Evolutionary conservation across 2,888 invertebrate species (phyloP).

Genomic region (Steinernema carpocapsae): DNA sequence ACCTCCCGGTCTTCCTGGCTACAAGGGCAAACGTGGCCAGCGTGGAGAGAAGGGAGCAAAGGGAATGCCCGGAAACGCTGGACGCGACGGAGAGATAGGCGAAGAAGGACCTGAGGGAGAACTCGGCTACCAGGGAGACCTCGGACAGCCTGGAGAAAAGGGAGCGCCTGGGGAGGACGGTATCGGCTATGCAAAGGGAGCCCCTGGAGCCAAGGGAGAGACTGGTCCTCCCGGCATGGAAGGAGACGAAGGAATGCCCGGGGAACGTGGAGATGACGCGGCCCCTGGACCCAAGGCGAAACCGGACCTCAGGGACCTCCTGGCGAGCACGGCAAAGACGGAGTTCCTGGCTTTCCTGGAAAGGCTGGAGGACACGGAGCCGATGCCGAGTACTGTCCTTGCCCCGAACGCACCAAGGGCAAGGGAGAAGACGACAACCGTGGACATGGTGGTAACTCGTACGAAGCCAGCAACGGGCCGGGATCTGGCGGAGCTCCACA

Average conservation of each 20-base stretch:
- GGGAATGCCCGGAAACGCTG: slow-evolving; percentile 54
- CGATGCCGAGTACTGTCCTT: slow-evolving; percentile 52
- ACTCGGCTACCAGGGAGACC: slow-evolving; percentile 57
- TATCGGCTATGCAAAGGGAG: slow-evolving; percentile 58
- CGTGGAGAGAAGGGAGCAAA: slow-evolving; percentile 63
- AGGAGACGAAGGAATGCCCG: slow-evolving; percentile 65
- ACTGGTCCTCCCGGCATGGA: slow-evolving; percentile 55
- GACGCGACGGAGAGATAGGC: slow-evolving; percentile 58
- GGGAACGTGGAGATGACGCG: slow-evolving; percentile 64
- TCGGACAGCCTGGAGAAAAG: slow-evolving; percentile 57
- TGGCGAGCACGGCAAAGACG: slow-evolving; percentile 57
- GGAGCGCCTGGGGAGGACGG: slow-evolving; percentile 61
- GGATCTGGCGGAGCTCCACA: not conserved
- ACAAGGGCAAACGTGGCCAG: slow-evolving; percentile 64
- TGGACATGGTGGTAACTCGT: not conserved
- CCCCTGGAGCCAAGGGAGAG: slow-evolving; percentile 52
- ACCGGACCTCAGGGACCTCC: slow-evolving; percentile 50
- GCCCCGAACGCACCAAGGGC: slow-evolving; percentile 39
- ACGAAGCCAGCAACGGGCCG: not conserved
- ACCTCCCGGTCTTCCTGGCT: slow-evolving; percentile 62
- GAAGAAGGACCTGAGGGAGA: slow-evolving; percentile 66
- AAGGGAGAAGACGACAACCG: not conserved
- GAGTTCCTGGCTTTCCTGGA: slow-evolving; percentile 56
- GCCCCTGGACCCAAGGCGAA: slow-evolving; percentile 55
- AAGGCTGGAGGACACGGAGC: slow-evolving; percentile 49